phyloP scores from a whole-genome alignment of 1,140 invertebrate genomes.

The Steinernema khuongi region DNA sequence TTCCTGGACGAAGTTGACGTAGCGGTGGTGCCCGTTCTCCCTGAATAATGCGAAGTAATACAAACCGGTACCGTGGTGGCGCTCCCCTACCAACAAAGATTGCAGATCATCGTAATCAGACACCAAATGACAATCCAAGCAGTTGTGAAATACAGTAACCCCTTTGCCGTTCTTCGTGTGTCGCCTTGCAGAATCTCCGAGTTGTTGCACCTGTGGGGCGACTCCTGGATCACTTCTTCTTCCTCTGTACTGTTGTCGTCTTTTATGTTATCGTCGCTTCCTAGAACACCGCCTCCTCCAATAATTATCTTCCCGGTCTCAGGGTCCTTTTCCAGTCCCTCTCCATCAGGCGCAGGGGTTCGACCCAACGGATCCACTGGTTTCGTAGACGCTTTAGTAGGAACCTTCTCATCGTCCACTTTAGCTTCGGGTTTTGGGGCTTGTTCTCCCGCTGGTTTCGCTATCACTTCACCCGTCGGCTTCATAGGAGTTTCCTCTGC shows the following conservation, averaged over 20 bases:
- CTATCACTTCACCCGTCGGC: no score
- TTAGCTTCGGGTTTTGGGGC: no score
- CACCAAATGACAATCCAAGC: slow-evolving; percentile 1
- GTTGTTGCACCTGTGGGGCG: slow-evolving; percentile 2
- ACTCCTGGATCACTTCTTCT: neutral
- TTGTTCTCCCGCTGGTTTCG: no score
- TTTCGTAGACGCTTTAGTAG: no score
- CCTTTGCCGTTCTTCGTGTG: neutral
- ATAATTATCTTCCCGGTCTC: neutral
- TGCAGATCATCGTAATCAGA: neutral
- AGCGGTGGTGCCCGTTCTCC: slow-evolving; percentile 1
- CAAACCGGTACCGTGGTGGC: neutral
- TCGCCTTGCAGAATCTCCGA: neutral
- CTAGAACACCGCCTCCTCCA: neutral
- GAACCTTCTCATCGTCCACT: no score
- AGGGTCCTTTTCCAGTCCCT: no score
- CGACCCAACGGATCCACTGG: no score
- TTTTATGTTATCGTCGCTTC: neutral
- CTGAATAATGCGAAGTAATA: neutral
- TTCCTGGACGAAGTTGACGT: neutral
- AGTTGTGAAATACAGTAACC: neutral
- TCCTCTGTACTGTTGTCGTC: neutral
- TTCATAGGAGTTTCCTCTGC: no score
- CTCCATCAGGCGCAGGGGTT: no score
- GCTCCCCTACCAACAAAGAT: neutral